Evolutionary conservation across 2,888 invertebrate genomes (phyloP), one percentile per base, ranked within the genome.

Genomic region (Pseudococcus jackbeardsleyi): DNA sequence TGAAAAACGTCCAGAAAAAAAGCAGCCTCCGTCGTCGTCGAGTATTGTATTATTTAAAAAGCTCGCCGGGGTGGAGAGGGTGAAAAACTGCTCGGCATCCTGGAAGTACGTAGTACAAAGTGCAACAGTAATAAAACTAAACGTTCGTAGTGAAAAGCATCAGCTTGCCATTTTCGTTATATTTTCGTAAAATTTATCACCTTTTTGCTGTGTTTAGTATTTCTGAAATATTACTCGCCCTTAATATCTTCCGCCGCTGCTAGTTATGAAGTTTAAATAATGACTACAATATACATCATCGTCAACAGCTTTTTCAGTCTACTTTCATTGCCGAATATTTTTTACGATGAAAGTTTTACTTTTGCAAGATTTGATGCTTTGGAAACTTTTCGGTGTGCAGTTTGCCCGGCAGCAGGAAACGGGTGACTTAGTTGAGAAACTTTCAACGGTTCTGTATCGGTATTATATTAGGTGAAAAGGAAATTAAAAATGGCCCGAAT

Each of bases 251-350:
- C 72, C 72, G 68, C 86, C 77, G 42, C 46, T 86, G 48, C 86
- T 68, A 86, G 46, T 86, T 86, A 86, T 86, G 86, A 86, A 86
- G 86, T 86, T 86, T 86, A 86, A 86, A 86, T 86, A 86, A 86
- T 86, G 86, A 86, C 86, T 86, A 86, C 86, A 26, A 48, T 72
- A 86, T 86, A 86, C 68, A 86, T 86, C 86, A 86, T 86, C 68
- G 86, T 86, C 86, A 86, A 86, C 86, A 86, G 68, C 86, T 86
- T 72, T 86, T 72, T 86, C 86, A 72, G 68, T 86, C 72, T 46
- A 64, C 86, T 77, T 68, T 86, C 86, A 86, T 86, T 86, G 86
- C 86, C 46, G 46, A 68, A 86, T 86, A 86, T 86, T 86, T 86
- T 86, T 86, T 86, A 86, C 48, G 86, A 86, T 68, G 86, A 46